These are phyloP conservation scores for Drosophila nigricruria DNA, from an alignment of 2,888 invertebrate species.

Conservation along the genomic window DNA sequence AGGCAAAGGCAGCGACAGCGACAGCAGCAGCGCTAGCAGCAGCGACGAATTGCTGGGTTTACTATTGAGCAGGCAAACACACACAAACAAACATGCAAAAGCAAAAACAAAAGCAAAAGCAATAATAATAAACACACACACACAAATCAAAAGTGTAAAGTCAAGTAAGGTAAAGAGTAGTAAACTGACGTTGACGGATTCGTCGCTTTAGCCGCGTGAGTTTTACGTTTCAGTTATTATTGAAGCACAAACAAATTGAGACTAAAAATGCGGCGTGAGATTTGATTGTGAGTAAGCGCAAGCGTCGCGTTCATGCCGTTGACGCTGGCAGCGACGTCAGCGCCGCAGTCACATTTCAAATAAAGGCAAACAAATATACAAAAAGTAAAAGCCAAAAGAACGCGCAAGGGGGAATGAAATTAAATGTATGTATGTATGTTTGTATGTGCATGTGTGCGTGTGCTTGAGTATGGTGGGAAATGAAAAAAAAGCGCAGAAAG, in stretches of 20 bases:
- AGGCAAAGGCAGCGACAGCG: slow-evolving; percentile 1
- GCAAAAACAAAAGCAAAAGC: slow-evolving; percentile 42
- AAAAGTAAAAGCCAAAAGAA: slow-evolving; percentile 63
- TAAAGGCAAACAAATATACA: slow-evolving; percentile 55
- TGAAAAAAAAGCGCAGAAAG: slow-evolving; percentile 40
- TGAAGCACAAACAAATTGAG: slow-evolving; percentile 83
- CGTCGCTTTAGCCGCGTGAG: slow-evolving; percentile 76
- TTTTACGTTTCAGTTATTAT: slow-evolving; percentile 82
- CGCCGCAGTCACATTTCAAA: slow-evolving; percentile 61
- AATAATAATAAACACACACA: slow-evolving; percentile 41
- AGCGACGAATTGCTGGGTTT: slow-evolving; percentile 38
- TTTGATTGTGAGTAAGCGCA: slow-evolving; percentile 83
- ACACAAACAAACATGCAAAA: slow-evolving; percentile 54
- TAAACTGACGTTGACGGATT: slow-evolving; percentile 75
- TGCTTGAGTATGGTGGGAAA: slow-evolving; percentile 42
- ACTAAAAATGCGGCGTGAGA: slow-evolving; percentile 83
- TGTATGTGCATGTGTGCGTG: slow-evolving; percentile 1
- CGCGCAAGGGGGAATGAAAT: slow-evolving; percentile 50
- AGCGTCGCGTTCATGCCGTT: slow-evolving; percentile 51
- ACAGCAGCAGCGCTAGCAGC: neutral
- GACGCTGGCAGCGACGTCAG: slow-evolving; percentile 39
- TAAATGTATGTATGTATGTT: slow-evolving; percentile 41
- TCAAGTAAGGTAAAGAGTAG: slow-evolving; percentile 52
- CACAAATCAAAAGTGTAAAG: slow-evolving; percentile 44
- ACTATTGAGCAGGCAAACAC: slow-evolving; percentile 53